Conservation (phyloP, 2,888 invertebrate species). For the Tachystola acroxantha region DNA sequence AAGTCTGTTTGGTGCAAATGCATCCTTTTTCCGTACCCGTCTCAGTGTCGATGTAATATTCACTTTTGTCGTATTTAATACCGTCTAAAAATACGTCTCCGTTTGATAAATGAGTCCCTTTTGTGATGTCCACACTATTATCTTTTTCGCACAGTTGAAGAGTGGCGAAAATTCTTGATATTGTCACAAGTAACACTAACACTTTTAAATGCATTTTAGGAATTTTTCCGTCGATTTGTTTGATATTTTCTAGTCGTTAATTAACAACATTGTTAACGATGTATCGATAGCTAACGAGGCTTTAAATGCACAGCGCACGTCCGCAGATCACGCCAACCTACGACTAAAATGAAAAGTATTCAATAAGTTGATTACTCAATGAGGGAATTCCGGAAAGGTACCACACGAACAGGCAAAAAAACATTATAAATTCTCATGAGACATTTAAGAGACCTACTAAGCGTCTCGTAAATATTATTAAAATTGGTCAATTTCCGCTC, state of each 20-base stretch:
- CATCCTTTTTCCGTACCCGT: conserved; percentile 33
- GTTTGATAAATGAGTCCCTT: conserved; percentile 25
- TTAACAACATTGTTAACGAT: background rate
- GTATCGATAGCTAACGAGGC: background rate
- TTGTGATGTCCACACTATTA: conserved; percentile 34
- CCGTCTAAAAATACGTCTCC: conserved; percentile 30
- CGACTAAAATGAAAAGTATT: conserved; percentile 3
- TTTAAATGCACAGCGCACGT: background rate
- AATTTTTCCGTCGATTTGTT: background rate
- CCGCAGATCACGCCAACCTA: conserved; percentile 3
- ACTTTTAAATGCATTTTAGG: conserved; percentile 16
- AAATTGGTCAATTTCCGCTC: no score
- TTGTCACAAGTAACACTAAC: conserved; percentile 18
- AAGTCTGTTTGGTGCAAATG: conserved; percentile 34
- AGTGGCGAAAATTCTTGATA: conserved; percentile 13
- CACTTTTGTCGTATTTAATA: conserved; percentile 25
- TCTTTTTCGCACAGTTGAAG: conserved; percentile 25
- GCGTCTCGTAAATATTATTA: no score
- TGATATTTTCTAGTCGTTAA: background rate
- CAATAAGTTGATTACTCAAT: conserved; percentile 32
- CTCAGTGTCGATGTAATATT: conserved; percentile 33
- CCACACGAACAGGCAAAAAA: background rate
- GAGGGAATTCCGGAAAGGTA: conserved; percentile 33
- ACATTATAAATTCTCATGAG: conserved; percentile 1
- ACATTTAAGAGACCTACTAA: background rate